Evolutionary conservation across 2,888 invertebrate species (phyloP).

Genomic region (Belgica antarctica): DNA sequence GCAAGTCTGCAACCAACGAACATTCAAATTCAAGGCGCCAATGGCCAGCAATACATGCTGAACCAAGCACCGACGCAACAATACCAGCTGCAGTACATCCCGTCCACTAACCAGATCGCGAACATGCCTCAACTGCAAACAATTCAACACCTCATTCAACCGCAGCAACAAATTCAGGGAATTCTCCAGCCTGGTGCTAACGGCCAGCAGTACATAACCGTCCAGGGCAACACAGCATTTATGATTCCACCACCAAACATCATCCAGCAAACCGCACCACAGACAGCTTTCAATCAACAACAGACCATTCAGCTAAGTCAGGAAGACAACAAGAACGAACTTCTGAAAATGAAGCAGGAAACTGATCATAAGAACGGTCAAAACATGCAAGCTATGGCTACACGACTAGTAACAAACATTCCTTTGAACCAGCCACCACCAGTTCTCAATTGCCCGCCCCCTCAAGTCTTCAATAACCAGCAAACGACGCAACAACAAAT

Average conservation of each 20-base stretch:
- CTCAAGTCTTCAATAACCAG: background rate
- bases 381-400: background rate
- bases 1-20: slow-evolving; percentile 43
- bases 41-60: slow-evolving; percentile 38
- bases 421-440: slow-evolving; percentile 35
- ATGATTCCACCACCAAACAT: slow-evolving; percentile 48
- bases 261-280: slow-evolving; percentile 4
- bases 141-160: slow-evolving; percentile 47
- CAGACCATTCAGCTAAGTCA: slow-evolving; percentile 4
- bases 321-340: slow-evolving; percentile 12
- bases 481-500: background rate
- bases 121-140: slow-evolving; percentile 45
- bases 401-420: background rate
- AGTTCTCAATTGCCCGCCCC: slow-evolving; percentile 1
- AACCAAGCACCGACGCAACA: slow-evolving; percentile 47
- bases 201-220: slow-evolving; percentile 47
- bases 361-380: background rate
- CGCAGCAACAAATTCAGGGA: slow-evolving; percentile 46
- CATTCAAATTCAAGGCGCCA: slow-evolving; percentile 21
- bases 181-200: slow-evolving; percentile 46
- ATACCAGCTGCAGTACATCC: slow-evolving; percentile 46
- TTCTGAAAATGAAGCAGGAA: background rate
- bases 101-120: slow-evolving; percentile 46
- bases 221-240: slow-evolving; percentile 48
- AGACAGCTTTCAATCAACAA: background rate